These are phyloP conservation scores for Wiebesia pumilae DNA, from an alignment of 1,140 invertebrate species.

Conservation along the genomic window DNA sequence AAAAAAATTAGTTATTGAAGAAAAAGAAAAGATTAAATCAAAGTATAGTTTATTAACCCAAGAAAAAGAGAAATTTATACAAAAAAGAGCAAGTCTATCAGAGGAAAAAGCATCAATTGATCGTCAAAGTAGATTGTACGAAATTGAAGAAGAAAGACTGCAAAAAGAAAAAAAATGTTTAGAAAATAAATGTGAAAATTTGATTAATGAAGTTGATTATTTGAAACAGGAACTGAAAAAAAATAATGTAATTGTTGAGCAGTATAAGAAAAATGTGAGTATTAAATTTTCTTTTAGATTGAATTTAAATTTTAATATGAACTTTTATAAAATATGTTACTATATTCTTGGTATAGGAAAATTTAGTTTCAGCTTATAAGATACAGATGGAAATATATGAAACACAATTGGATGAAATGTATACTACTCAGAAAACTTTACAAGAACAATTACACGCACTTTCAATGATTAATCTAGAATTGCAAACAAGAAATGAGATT, in stretches of 20 bases:
- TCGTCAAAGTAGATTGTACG: conserved; percentile 61
- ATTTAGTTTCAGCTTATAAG: conserved; percentile 23
- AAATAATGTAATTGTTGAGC: not conserved
- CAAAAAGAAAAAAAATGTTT: conserved; percentile 56
- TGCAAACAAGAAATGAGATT: not conserved
- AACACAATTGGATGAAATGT: conserved; percentile 47
- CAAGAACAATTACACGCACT: conserved; percentile 40
- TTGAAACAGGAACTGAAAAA: conserved; percentile 36
- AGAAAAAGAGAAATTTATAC: conserved; percentile 51
- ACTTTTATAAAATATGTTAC: not conserved
- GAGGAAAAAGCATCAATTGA: conserved; percentile 63
- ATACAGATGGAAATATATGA: conserved; percentile 39
- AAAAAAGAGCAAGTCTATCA: conserved; percentile 56
- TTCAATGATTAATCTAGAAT: conserved; percentile 26
- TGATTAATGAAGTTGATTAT: conserved; percentile 21
- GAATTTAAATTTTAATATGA: not conserved
- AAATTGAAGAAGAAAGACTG: conserved; percentile 57
- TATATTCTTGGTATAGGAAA: conserved; percentile 17
- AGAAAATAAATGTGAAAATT: conserved; percentile 50
- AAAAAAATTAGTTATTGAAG: conserved; percentile 38
- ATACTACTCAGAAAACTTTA: conserved; percentile 9
- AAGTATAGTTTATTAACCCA: conserved; percentile 34
- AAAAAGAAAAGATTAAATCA: conserved; percentile 45
- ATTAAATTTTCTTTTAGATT: not conserved
- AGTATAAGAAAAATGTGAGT: conserved; percentile 40